These are phyloP conservation scores for Scalopus aquaticus DNA, from an alignment of 2,113 vertebrate genomes.

Conservation along the genomic window DNA sequence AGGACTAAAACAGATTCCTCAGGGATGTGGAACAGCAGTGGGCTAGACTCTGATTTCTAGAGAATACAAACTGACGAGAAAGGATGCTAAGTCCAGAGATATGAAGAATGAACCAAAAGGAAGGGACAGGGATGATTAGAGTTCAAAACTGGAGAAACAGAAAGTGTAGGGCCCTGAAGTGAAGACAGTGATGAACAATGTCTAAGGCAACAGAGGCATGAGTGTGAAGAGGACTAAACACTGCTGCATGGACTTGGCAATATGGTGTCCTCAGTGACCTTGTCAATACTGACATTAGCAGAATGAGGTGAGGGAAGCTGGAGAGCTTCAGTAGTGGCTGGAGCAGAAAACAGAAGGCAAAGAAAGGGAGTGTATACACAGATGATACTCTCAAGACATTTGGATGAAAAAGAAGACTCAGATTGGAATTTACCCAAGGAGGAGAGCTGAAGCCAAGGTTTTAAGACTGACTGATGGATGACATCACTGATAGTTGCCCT, in stretches of 20 bases:
- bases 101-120: not conserved
- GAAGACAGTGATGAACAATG: not conserved
- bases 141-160: too few relatives aligned
- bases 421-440: not conserved
- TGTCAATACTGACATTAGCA: not conserved
- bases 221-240: not conserved
- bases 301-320: not conserved
- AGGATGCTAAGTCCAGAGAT: not conserved
- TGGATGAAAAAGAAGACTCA: not conserved
- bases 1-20: not conserved
- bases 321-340: not conserved
- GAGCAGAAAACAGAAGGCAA: constrained; percentile 1
- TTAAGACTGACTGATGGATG: too few relatives aligned
- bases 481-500: not conserved
- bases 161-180: too few relatives aligned
- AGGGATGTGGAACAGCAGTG: too few relatives aligned
- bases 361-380: not conserved
- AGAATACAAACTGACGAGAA: too few relatives aligned
- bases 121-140: too few relatives aligned
- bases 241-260: not conserved
- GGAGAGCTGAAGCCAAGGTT: not conserved
- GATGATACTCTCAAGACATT: not conserved
- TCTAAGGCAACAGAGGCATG: not conserved
- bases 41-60: too few relatives aligned
- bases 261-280: not conserved